phyloP scores from a whole-genome alignment of 2,888 invertebrate species.

The Microctonus aethiopoides region DNA sequence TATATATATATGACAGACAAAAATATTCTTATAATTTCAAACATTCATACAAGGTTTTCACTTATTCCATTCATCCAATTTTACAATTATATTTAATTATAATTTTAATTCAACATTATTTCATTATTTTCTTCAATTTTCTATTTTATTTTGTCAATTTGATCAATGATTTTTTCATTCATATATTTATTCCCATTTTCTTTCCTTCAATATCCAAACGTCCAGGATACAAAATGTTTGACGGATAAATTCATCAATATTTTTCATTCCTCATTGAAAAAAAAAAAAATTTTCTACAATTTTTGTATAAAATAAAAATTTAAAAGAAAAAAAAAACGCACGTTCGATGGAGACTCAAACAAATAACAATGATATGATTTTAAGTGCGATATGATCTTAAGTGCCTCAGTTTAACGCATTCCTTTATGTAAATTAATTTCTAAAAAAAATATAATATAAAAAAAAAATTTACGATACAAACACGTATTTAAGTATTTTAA shows the following conservation, averaged over 20 bases:
- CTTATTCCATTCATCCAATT: too few relatives aligned
- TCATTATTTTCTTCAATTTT: not conserved
- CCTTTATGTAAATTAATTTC: not conserved
- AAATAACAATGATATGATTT: slow-evolving; percentile 19
- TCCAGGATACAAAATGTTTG: not conserved
- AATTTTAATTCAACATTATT: not conserved
- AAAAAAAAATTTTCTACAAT: not conserved
- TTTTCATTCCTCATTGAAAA: not conserved
- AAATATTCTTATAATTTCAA: not conserved
- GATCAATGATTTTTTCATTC: not conserved
- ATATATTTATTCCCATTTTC: not conserved
- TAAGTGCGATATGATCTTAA: slow-evolving; percentile 10
- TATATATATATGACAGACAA: slow-evolving; percentile 13
- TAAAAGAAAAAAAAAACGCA: not conserved
- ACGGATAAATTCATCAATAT: not conserved
- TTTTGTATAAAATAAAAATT: not conserved
- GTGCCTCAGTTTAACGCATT: not conserved
- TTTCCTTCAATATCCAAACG: not conserved
- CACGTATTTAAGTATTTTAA: not conserved
- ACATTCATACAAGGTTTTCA: not conserved
- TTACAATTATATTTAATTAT: not conserved
- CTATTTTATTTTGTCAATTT: not conserved
- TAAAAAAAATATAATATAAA: not conserved
- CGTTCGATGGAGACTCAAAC: not conserved
- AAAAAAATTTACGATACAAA: not conserved